These are phyloP conservation scores for Chrysemys picta DNA, from an alignment of 2,113 vertebrate genomes.

Conservation along the genomic window DNA sequence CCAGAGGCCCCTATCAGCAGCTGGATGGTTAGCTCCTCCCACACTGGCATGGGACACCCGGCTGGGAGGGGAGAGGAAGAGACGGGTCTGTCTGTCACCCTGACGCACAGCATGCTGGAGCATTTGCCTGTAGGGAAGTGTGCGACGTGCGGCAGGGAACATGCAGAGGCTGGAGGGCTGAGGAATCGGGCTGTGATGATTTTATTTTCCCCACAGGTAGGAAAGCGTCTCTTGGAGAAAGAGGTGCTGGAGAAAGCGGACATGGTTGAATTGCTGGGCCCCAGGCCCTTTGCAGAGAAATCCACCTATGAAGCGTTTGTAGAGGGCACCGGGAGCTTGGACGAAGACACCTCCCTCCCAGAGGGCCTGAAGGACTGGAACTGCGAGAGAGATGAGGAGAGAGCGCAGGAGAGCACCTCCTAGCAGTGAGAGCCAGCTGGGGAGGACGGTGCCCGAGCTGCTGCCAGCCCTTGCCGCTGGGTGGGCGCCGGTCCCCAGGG, in stretches of 20 bases:
- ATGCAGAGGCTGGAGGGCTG: background rate
- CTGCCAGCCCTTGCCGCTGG: background rate
- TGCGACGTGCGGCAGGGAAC: background rate
- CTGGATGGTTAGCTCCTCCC: background rate
- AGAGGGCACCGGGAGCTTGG: conserved; percentile 74
- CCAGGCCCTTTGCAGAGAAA: conserved; percentile 72
- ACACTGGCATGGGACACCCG: too few species aligned
- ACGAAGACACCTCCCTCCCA: conserved; percentile 76
- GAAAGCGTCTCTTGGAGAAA: conserved; percentile 73
- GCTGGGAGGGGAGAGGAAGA: background rate
- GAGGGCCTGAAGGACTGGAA: conserved; percentile 78
- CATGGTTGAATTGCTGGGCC: conserved; percentile 74
- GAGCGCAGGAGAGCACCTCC: background rate
- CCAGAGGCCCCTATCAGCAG: too few species aligned
- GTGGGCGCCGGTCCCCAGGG: background rate
- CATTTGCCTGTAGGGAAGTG: background rate
- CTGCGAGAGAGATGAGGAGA: background rate
- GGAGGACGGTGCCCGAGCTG: background rate
- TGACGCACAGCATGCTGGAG: too few species aligned
- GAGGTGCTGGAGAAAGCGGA: conserved; percentile 77
- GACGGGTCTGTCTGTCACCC: background rate
- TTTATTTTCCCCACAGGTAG: conserved; percentile 59
- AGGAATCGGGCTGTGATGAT: background rate
- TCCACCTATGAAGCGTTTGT: conserved; percentile 78
- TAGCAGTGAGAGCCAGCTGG: background rate